Percentiles rank a stretch among this genome's conserved stretches.
Conservation (phyloP, 2,888 invertebrate species). For the Mesorhabditis belari region DNA sequence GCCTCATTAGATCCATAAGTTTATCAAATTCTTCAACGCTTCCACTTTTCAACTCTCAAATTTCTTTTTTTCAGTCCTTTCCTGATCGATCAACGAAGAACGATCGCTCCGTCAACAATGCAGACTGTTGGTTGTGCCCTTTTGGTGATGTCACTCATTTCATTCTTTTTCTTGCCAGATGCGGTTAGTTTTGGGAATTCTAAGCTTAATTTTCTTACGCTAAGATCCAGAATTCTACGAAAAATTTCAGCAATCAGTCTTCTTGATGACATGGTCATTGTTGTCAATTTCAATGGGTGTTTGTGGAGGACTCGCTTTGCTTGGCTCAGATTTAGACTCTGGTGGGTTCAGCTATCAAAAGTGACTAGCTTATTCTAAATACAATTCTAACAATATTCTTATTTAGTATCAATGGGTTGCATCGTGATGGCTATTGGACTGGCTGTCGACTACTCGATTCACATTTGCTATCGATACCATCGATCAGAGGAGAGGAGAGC, state of each 20-base stretch:
- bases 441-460: conserved; percentile 51
- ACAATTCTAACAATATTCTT: neutral
- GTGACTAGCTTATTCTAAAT: neutral
- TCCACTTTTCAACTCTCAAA: neutral
- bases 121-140: conserved; percentile 47
- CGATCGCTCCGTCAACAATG: conserved; percentile 52
- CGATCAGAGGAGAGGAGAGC: conserved; percentile 38
- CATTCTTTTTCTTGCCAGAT: conserved; percentile 50
- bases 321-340: conserved; percentile 50
- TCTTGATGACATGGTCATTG: conserved; percentile 52
- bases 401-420: conserved; percentile 47
- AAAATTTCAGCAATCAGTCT: conserved; percentile 44
- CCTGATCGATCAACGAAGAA: conserved; percentile 50
- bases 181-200: conserved; percentile 19
- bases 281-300: conserved; percentile 52
- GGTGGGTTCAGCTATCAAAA: conserved; percentile 9
- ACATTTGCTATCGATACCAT: conserved; percentile 51
- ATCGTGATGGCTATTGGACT: conserved; percentile 52
- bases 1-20: neutral
- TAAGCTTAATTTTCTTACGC: neutral
- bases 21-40: neutral
- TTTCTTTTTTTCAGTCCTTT: conserved; percentile 27
- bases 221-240: neutral
- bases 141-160: conserved; percentile 49
- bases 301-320: conserved; percentile 48